phyloP scores from a whole-genome alignment of 1,140 invertebrate species.

The Chrysopa pallens region DNA sequence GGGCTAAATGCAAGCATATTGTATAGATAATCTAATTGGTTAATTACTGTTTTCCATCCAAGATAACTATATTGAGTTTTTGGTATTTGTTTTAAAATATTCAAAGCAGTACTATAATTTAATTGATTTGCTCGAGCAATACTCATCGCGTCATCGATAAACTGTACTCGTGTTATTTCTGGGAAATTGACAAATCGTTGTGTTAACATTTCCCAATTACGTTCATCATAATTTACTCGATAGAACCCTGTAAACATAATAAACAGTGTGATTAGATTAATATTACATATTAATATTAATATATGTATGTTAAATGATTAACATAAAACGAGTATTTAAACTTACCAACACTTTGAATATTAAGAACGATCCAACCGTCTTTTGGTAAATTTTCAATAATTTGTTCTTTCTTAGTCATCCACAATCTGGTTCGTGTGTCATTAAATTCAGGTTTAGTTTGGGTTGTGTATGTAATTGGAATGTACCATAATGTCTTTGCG shows the following conservation, averaged over 20 bases:
- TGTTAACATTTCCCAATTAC: constrained; percentile 27
- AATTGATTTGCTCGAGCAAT: constrained; percentile 24
- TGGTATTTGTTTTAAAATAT: constrained; percentile 27
- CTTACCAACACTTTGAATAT: constrained; percentile 20
- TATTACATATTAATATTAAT: constrained; percentile 1
- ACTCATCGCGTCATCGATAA: constrained; percentile 41
- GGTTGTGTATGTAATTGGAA: constrained; percentile 36
- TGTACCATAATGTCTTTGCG: constrained; percentile 25
- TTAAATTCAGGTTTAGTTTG: constrained; percentile 18
- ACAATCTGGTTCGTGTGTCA: constrained; percentile 16
- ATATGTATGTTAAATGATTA: background rate
- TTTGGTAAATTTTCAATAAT: constrained; percentile 1
- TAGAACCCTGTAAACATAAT: constrained; percentile 27
- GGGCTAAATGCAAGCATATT: constrained; percentile 12
- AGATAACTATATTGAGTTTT: constrained; percentile 28
- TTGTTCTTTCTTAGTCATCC: constrained; percentile 13
- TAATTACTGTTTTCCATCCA: constrained; percentile 30
- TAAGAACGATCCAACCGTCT: constrained; percentile 28
- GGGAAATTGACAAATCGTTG: constrained; percentile 19
- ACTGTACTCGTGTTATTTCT: constrained; percentile 32
- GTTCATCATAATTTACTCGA: constrained; percentile 31
- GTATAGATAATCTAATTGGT: constrained; percentile 17
- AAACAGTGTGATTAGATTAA: constrained; percentile 8
- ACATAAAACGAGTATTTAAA: constrained; percentile 4
- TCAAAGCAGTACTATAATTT: constrained; percentile 26